Conservation (phyloP, 2,888 invertebrate species). For the Brenthis ino region DNA sequence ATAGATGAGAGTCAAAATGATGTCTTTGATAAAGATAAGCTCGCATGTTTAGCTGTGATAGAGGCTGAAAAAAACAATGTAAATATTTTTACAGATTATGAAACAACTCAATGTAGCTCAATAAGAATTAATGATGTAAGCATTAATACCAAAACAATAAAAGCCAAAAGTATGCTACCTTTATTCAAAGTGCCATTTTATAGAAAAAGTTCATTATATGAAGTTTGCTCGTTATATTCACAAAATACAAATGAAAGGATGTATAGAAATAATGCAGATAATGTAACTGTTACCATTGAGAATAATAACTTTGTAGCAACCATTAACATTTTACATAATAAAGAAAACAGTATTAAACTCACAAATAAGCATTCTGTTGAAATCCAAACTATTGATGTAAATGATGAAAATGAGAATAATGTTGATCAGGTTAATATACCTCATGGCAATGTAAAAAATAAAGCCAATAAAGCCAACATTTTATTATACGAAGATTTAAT, state of each 20-base stretch:
- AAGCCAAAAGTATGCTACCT: conserved; percentile 13
- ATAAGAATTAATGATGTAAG: background rate
- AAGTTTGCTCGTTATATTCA: conserved; percentile 50
- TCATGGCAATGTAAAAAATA: background rate
- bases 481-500: no score
- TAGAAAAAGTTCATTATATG: conserved; percentile 54
- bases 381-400: conserved; percentile 56
- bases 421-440: background rate
- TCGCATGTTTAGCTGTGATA: conserved; percentile 61
- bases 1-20: conserved; percentile 60
- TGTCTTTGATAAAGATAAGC: conserved; percentile 62
- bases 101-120: conserved; percentile 5
- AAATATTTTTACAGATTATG: background rate
- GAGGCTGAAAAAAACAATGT: conserved; percentile 49
- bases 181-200: conserved; percentile 59
- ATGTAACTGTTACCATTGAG: conserved; percentile 36
- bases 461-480: background rate
- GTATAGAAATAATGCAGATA: conserved; percentile 23
- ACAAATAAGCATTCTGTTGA: conserved; percentile 43
- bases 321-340: conserved; percentile 52
- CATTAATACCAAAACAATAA: conserved; percentile 8
- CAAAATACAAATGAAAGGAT: conserved; percentile 24
- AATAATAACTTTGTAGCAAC: conserved; percentile 35
- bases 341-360: conserved; percentile 37
- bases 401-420: background rate